A percentile compares a stretch with the other conserved stretches of the same genome.
These are phyloP conservation scores for Augochlora pura DNA, from an alignment of 1,140 invertebrate species.

Conservation along the genomic window DNA sequence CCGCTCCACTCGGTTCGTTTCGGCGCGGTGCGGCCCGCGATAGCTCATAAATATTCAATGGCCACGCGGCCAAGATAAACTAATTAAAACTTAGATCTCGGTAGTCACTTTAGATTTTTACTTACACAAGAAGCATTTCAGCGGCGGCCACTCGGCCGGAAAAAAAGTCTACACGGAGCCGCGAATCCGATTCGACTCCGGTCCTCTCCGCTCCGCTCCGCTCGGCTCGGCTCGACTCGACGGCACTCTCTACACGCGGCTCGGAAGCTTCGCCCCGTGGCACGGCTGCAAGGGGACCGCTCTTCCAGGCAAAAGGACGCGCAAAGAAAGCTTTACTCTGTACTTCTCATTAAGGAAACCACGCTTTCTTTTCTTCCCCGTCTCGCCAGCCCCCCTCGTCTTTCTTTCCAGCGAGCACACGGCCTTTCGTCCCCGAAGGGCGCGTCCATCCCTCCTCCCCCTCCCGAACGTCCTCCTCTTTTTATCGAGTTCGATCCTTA, in stretches of 20 bases:
- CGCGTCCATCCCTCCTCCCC: slow-evolving; percentile 25
- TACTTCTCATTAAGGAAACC: slow-evolving; percentile 80
- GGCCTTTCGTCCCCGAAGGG: slow-evolving; percentile 8
- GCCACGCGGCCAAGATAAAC: slow-evolving; percentile 81
- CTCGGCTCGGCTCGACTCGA: no score
- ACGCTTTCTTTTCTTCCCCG: slow-evolving; percentile 72
- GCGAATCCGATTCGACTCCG: slow-evolving; percentile 71
- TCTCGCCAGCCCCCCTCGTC: neutral
- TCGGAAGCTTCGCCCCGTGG: neutral
- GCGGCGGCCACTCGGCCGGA: slow-evolving; percentile 68
- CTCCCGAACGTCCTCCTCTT: neutral
- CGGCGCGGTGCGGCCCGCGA: slow-evolving; percentile 50
- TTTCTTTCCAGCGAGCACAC: slow-evolving; percentile 6
- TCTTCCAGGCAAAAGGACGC: slow-evolving; percentile 58
- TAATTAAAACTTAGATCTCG: slow-evolving; percentile 82
- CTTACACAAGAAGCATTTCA: slow-evolving; percentile 82
- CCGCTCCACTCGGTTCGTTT: slow-evolving; percentile 24
- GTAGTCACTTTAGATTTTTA: slow-evolving; percentile 82
- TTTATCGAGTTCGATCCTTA: slow-evolving; percentile 32
- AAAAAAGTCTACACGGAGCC: slow-evolving; percentile 71
- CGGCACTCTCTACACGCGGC: no score
- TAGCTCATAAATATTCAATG: slow-evolving; percentile 81
- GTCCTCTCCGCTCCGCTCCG: no score
- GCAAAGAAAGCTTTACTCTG: slow-evolving; percentile 81
- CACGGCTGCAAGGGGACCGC: slow-evolving; percentile 21